Percentiles rank a stretch among this genome's conserved stretches.
phyloP scores from a whole-genome alignment of 2,888 invertebrate species.

The Ichneumoninae sp. region DNA sequence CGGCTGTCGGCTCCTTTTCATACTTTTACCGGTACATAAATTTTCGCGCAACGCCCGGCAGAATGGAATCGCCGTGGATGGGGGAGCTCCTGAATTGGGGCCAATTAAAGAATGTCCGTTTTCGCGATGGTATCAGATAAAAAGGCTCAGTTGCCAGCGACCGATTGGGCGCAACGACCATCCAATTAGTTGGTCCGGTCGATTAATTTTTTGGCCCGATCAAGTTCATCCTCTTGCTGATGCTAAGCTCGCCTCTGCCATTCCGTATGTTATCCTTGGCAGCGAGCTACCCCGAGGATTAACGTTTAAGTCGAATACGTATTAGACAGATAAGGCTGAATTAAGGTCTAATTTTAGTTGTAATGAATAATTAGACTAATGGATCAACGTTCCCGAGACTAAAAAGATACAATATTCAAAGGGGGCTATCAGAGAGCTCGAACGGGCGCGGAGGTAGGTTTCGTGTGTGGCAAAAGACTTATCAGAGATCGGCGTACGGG shows the following conservation, averaged over 20 bases:
- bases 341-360: neutral
- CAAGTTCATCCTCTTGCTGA: too few species aligned
- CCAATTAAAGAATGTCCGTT: too few species aligned
- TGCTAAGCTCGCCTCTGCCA: too few species aligned
- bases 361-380: constrained; percentile 7
- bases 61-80: too few species aligned
- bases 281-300: neutral
- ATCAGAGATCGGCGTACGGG: constrained; percentile 48
- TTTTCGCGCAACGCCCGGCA: neutral
- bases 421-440: constrained; percentile 5
- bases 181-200: too few species aligned
- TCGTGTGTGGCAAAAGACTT: constrained; percentile 49
- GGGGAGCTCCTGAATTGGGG: too few species aligned
- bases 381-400: neutral
- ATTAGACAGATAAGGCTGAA: constrained; percentile 3
- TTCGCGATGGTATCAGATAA: too few species aligned
- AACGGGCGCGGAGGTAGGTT: constrained; percentile 14
- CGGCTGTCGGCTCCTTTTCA: neutral
- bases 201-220: too few species aligned
- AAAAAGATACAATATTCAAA: constrained; percentile 19
- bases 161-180: too few species aligned
- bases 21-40: neutral
- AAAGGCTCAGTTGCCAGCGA: too few species aligned
- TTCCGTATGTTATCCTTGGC: neutral
- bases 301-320: neutral